Base-by-base conservation (phyloP, 2,797 vertebrate genomes). In the Anabacerthia variegaticeps region DNA sequence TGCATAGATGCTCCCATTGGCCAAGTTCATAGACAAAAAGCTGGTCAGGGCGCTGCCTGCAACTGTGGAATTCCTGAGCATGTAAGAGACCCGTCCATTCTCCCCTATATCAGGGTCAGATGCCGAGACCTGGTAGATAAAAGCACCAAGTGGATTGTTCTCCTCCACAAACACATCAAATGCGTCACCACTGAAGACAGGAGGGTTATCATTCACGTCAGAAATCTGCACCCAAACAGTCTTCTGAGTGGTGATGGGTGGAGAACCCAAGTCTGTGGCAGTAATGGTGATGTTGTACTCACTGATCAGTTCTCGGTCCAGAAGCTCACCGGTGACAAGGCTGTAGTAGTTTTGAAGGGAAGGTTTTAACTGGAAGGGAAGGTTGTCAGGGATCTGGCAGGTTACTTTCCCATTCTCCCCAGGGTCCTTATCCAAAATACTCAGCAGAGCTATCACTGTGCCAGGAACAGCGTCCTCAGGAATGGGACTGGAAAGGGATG, bases 171-270 rank as follows among this genome's bases (percentile, higher is more conserved):
- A 98, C 67, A 98, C 84, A 61, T 98, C 93, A 5, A 98, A 95
- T 6, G 94, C 30, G 1, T 87, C 81, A 43, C 97, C 96, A 37
- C 85, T 46, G 72, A 99, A 99, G 37, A 73, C 92, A 12, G 98
- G 98, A 9, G 98, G 85, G 39, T 98, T 99, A 72, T 99, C 98
- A 34, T 98, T 98, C 85, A 98, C 96, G 0, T 98, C 98, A 49
- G 96, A 97, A 76, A 98, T 90, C 21, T 98, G 89, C 80, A 98
- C 94, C 41, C 86, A 96, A 37, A 98, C 54, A 2, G 74, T 96
- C 94, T 92, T 97, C 87, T 58, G 86, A 41, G 96, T 91, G 41
- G 95, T 97, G 36, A 98, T 92, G 26, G 97, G 88, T 43, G 98
- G 98, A 13, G 93, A 97, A 23, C 98, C 98, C 84, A 98, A 96